Evolutionary conservation across 2,113 vertebrate genomes (phyloP).

Genomic region (Lophochroa leadbeateri): DNA sequence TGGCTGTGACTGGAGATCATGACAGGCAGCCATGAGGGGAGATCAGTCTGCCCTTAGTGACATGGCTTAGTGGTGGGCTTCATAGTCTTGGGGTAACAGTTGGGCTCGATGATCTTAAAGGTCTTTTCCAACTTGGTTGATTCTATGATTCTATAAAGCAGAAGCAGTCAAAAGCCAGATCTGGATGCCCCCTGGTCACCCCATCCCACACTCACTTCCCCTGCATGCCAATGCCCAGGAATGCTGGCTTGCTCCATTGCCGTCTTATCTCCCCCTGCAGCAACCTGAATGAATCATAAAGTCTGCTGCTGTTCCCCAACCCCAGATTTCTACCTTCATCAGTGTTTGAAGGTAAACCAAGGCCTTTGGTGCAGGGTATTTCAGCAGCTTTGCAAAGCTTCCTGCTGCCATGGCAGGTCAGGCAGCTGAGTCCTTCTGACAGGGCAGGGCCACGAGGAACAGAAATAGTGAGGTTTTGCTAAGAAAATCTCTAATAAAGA

Average conservation of each 20-base stretch:
- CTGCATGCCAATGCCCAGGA: rapidly evolving
- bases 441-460: background rate
- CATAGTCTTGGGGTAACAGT: background rate
- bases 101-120: background rate
- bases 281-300: rapidly evolving
- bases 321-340: background rate
- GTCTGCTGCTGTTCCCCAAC: too few relatives aligned
- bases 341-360: background rate
- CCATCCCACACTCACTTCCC: background rate
- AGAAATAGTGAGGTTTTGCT: background rate
- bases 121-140: background rate
- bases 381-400: background rate
- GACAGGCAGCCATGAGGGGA: background rate
- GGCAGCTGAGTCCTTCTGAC: background rate
- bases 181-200: rapidly evolving
- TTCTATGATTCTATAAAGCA: background rate
- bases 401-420: background rate
- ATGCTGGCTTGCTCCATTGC: rapidly evolving
- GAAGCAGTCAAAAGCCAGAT: background rate
- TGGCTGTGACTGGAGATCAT: background rate
- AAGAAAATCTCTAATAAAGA: background rate
- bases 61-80: background rate
- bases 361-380: rapidly evolving
- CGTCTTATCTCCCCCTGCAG: rapidly evolving
- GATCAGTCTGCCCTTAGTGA: background rate